Conservation (phyloP, 2,797 vertebrate genomes). For the Myotis planiceps region DNA sequence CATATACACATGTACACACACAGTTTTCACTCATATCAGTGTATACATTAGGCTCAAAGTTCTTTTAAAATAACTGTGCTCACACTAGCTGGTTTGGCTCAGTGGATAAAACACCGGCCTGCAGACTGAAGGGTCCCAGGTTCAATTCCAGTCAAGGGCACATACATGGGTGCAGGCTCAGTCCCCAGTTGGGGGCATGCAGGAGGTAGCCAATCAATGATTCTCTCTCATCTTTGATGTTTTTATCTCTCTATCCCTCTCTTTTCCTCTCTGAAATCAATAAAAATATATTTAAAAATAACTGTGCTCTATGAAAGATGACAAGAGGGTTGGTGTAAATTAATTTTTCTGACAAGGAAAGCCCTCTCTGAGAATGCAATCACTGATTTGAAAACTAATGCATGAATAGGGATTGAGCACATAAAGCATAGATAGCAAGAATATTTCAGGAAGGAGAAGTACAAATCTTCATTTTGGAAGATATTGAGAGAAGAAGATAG, state of each 20-base stretch:
- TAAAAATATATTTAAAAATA: neutral
- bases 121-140: too few relatives aligned
- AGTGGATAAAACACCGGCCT: too few relatives aligned
- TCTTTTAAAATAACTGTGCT: neutral
- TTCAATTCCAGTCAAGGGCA: too few relatives aligned
- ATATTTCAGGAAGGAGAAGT: neutral
- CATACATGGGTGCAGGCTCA: too few relatives aligned
- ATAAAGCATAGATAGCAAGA: neutral
- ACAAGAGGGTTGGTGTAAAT: neutral
- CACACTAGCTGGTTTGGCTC: too few relatives aligned
- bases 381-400: neutral
- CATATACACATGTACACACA: neutral
- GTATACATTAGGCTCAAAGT: neutral
- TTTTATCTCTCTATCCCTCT: too few relatives aligned
- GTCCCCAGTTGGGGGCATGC: too few relatives aligned
- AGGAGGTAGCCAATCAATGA: too few relatives aligned
- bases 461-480: neutral
- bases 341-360: neutral
- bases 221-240: too few relatives aligned
- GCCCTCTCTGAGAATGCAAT: neutral
- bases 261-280: too few relatives aligned
- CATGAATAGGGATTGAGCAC: neutral
- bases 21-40: neutral
- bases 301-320: neutral
- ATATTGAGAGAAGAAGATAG: neutral